A percentile compares a stretch with the other conserved stretches of the same genome.
Evolutionary conservation across 2,113 vertebrate genomes (phyloP).

Genomic region (Apistogramma diplotaenia): DNA sequence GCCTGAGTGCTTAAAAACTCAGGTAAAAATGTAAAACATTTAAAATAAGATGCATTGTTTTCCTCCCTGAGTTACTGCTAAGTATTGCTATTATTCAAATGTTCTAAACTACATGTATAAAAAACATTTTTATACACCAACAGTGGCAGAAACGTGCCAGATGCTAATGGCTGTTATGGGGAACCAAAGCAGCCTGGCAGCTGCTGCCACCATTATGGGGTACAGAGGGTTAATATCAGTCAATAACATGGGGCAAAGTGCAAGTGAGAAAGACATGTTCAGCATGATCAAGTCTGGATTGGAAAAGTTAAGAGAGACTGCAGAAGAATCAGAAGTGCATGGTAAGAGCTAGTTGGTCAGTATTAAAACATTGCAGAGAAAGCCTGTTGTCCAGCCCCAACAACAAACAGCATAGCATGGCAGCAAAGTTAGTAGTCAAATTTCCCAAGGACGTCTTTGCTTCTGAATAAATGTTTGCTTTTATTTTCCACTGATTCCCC

Average conservation of each 20-base stretch:
- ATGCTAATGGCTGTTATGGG: not conserved
- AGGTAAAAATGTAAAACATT: too few relatives aligned
- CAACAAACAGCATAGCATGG: slow-evolving; percentile 85
- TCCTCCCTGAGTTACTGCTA: not conserved
- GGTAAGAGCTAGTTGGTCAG: slow-evolving; percentile 28
- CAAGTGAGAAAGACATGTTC: not conserved
- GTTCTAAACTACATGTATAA: not conserved
- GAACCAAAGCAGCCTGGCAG: too few relatives aligned
- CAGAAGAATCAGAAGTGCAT: slow-evolving; percentile 72
- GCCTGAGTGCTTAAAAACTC: too few relatives aligned
- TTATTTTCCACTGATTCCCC: not conserved
- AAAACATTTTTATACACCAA: not conserved
- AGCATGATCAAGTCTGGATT: slow-evolving; percentile 73
- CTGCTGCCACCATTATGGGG: not conserved
- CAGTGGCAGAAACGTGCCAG: not conserved
- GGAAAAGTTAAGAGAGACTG: slow-evolving; percentile 82
- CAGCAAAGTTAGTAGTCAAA: slow-evolving; percentile 99
- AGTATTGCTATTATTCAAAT: not conserved
- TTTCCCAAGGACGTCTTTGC: slow-evolving; percentile 99
- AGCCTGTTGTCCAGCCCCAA: slow-evolving; percentile 86
- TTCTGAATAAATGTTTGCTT: slow-evolving; percentile 77
- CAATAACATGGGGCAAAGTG: not conserved
- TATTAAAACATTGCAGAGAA: slow-evolving; percentile 70
- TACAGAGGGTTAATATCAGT: not conserved
- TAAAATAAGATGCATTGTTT: not conserved